phyloP scores from a whole-genome alignment of 1,140 invertebrate species.

The Achatina immaculata region DNA sequence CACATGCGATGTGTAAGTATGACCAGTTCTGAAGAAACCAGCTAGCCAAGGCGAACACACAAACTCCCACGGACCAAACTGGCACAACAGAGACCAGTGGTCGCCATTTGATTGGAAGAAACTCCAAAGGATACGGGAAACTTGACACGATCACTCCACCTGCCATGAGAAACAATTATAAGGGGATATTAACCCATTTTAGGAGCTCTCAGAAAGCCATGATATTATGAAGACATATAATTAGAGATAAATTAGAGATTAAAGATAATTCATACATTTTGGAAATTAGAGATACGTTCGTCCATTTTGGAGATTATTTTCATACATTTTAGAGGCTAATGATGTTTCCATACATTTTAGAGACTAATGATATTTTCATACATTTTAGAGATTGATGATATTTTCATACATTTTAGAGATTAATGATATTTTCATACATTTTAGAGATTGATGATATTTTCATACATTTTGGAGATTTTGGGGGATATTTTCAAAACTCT shows the following conservation, averaged over 20 bases:
- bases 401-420: too few species aligned
- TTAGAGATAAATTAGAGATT: neutral
- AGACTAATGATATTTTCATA: too few species aligned
- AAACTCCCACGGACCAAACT: conserved; percentile 29
- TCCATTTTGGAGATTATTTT: neutral
- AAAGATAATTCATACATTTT: neutral
- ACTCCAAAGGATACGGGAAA: conserved; percentile 37
- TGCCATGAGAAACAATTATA: neutral
- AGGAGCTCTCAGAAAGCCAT: neutral
- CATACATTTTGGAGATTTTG: too few species aligned
- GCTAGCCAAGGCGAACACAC: neutral
- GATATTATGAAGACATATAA: neutral
- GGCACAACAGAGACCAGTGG: conserved; percentile 3
- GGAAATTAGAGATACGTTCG: too few species aligned
- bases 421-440: too few species aligned
- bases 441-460: too few species aligned
- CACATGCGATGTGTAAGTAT: conserved; percentile 79
- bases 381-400: too few species aligned
- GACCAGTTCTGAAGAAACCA: conserved; percentile 36
- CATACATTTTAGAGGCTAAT: too few species aligned
- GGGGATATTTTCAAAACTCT: too few species aligned
- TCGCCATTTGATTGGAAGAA: conserved; percentile 34
- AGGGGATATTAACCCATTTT: neutral
- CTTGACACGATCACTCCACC: conserved; percentile 11
- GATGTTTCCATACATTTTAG: too few species aligned